A percentile compares a stretch with the other conserved stretches of the same genome.
phyloP scores from a whole-genome alignment of 2,797 vertebrate genomes.

The Megaceryle alcyon region DNA sequence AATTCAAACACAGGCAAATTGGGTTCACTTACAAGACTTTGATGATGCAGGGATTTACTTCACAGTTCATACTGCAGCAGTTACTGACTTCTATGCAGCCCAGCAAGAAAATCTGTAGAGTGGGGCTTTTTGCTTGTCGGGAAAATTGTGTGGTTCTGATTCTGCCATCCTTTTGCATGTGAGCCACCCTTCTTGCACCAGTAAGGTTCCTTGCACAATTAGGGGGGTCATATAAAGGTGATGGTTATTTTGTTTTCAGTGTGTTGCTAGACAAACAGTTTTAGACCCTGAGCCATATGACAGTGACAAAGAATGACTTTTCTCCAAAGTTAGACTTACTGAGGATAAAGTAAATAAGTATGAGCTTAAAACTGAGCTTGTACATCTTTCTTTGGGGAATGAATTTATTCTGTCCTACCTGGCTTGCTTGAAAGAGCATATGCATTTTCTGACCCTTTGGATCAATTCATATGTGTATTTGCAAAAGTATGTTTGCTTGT shows the following conservation, averaged over 20 bases:
- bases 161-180: background rate
- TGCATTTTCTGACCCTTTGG: background rate
- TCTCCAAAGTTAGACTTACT: background rate
- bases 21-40: constrained; percentile 14
- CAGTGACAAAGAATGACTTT: background rate
- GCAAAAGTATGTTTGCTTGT: background rate
- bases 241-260: background rate
- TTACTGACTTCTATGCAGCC: background rate
- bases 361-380: background rate
- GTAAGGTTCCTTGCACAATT: background rate
- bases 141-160: background rate
- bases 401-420: background rate
- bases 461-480: background rate
- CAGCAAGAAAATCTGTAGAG: background rate
- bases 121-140: background rate
- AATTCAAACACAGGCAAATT: constrained; percentile 15
- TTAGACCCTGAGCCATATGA: background rate
- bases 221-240: background rate
- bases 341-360: background rate
- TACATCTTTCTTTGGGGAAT: background rate
- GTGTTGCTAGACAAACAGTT: background rate
- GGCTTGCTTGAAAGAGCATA: background rate
- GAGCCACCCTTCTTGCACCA: background rate
- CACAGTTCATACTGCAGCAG: background rate
- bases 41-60: background rate